These are phyloP conservation scores for Hermatobates lingyangjiaoensis DNA, from an alignment of 1,140 invertebrate species.

Conservation along the genomic window DNA sequence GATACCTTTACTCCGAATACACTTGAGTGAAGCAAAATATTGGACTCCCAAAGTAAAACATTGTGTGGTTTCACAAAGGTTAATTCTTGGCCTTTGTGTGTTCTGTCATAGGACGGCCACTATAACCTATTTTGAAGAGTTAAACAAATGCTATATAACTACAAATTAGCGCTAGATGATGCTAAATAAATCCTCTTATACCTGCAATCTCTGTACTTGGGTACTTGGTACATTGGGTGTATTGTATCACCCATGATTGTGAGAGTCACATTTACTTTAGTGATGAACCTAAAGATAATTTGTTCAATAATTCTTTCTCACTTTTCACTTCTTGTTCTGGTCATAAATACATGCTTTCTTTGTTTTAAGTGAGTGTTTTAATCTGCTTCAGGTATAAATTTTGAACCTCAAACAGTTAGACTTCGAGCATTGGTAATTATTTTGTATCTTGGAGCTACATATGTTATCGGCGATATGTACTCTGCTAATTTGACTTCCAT, in stretches of 20 bases:
- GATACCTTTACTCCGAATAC: too few relatives aligned
- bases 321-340: not conserved
- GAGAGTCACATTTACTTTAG: not conserved
- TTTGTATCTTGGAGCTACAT: constrained; percentile 42
- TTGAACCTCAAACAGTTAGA: constrained; percentile 25
- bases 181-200: not conserved
- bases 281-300: not conserved
- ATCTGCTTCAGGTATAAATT: not conserved
- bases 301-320: not conserved
- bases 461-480: constrained; percentile 50
- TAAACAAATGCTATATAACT: too few relatives aligned
- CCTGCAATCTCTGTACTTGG: not conserved
- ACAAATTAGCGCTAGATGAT: too few relatives aligned
- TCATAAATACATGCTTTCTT: not conserved
- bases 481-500: constrained; percentile 49
- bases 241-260: not conserved
- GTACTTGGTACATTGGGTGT: not conserved
- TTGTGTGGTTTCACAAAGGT: too few relatives aligned
- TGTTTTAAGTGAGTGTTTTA: not conserved
- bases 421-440: constrained; percentile 38
- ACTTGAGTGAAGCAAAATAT: too few relatives aligned
- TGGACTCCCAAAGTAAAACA: too few relatives aligned
- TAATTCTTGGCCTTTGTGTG: too few relatives aligned
- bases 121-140: too few relatives aligned
- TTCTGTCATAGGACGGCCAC: too few relatives aligned